phyloP scores from a whole-genome alignment of 2,113 vertebrate genomes.

The Clarias macrocephalus region DNA sequence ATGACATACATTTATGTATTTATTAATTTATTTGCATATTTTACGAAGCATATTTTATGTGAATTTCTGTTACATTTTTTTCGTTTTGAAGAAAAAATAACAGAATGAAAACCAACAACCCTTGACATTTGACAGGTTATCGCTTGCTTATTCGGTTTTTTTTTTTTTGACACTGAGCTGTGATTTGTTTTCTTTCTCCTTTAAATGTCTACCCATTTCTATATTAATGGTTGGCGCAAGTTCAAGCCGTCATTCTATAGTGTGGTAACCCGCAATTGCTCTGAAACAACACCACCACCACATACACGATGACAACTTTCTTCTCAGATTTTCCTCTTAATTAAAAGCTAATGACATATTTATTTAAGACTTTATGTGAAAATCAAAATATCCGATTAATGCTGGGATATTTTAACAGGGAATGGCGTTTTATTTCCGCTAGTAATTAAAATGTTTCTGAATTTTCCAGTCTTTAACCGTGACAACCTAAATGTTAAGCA shows the following conservation, averaged over 20 bases:
- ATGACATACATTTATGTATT: too few species aligned
- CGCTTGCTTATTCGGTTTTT: not conserved
- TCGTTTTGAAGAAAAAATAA: not conserved
- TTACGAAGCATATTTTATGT: not conserved
- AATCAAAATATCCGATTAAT: not conserved
- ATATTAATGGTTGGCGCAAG: not conserved
- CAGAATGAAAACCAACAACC: not conserved
- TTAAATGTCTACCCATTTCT: not conserved
- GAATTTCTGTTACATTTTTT: not conserved
- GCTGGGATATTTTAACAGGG: not conserved
- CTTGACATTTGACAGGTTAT: not conserved
- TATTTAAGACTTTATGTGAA: not conserved
- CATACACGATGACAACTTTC: not conserved
- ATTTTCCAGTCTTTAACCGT: not conserved
- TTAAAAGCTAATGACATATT: not conserved
- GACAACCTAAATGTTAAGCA: not conserved
- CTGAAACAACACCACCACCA: not conserved
- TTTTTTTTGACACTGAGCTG: not conserved
- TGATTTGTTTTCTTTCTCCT: not conserved
- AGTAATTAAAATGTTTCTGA: not conserved
- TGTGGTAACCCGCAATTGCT: not conserved
- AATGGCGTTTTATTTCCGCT: not conserved
- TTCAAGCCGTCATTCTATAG: not conserved
- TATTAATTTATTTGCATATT: not conserved
- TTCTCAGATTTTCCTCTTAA: not conserved